Conservation (phyloP, 1,140 invertebrate species). For the Caenorhabditis tropicalis region DNA sequence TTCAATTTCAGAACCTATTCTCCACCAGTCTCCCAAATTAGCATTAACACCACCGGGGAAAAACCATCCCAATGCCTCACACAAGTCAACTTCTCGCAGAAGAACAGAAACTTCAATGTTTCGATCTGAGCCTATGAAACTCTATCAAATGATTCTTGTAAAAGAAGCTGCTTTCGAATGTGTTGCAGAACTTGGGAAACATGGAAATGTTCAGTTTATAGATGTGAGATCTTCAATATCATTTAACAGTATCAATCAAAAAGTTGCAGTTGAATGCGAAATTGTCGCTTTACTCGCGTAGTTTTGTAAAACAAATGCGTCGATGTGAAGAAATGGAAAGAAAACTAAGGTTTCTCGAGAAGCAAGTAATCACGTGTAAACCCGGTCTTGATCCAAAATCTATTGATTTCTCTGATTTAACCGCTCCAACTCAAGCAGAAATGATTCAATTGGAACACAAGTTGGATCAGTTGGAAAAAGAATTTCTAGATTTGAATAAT, state of each 20-base stretch:
- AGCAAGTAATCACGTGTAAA: conserved; percentile 67
- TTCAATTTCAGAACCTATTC: neutral
- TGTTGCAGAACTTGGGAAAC: conserved; percentile 86
- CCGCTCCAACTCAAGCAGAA: conserved; percentile 67
- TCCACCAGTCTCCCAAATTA: neutral
- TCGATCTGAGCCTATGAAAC: conserved; percentile 84
- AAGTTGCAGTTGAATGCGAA: conserved; percentile 77
- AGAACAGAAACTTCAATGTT: conserved; percentile 76
- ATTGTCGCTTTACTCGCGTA: conserved; percentile 86
- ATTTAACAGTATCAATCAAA: neutral
- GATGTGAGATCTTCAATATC: conserved; percentile 78
- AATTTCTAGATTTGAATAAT: conserved; percentile 65
- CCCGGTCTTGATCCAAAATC: conserved; percentile 63
- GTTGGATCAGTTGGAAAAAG: conserved; percentile 66
- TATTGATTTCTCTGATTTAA: conserved; percentile 60
- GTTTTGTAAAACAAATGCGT: conserved; percentile 86
- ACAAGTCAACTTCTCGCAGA: conserved; percentile 57
- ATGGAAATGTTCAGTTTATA: conserved; percentile 86
- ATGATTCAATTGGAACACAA: conserved; percentile 64
- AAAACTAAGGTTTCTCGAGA: conserved; percentile 77
- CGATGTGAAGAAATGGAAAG: conserved; percentile 90
- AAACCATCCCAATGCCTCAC: neutral
- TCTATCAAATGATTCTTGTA: conserved; percentile 87
- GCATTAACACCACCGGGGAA: neutral
- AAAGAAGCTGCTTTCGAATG: conserved; percentile 87